Conservation (phyloP, 2,888 invertebrate genomes). For the Pardosa pseudoannulata region DNA sequence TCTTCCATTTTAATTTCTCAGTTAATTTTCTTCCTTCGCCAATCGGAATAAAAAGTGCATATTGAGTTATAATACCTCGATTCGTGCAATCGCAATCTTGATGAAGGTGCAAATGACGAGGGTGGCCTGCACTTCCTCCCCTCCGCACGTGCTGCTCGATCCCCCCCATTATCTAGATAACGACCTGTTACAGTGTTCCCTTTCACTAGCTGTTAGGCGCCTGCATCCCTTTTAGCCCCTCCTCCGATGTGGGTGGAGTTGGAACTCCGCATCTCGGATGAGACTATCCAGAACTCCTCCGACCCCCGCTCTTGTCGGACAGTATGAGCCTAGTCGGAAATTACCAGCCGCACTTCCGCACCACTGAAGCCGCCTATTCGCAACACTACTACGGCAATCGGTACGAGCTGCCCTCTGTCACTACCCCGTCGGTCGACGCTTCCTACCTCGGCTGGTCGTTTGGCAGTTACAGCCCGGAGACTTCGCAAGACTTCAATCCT, state of each 20-base stretch:
- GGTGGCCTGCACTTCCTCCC: background rate
- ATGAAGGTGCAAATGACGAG: no score
- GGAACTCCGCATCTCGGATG: conserved; percentile 21
- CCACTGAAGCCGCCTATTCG: conserved; percentile 40
- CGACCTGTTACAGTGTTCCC: conserved; percentile 9
- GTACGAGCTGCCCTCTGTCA: conserved; percentile 28
- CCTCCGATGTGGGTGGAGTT: conserved; percentile 25
- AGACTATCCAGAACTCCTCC: conserved; percentile 50
- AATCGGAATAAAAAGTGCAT: no score
- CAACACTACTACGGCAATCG: conserved; percentile 59
- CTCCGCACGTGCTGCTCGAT: background rate
- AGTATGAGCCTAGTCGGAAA: conserved; percentile 72
- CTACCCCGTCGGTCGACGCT: background rate
- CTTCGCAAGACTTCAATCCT: conserved; percentile 21
- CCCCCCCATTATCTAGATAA: conserved; percentile 28
- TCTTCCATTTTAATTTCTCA: no score
- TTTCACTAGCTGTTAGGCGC: conserved; percentile 4
- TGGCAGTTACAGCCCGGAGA: conserved; percentile 24
- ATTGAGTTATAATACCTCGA: no score
- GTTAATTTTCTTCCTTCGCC: no score
- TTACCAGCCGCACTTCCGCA: conserved; percentile 61
- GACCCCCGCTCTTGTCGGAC: conserved; percentile 41
- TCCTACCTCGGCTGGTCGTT: conserved; percentile 40
- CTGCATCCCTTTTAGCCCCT: conserved; percentile 12
- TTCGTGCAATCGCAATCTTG: no score